Percentiles rank a stretch among this genome's conserved stretches.
Evolutionary conservation across 2,888 invertebrate genomes (phyloP).

Genomic region (Microctonus brassicae): DNA sequence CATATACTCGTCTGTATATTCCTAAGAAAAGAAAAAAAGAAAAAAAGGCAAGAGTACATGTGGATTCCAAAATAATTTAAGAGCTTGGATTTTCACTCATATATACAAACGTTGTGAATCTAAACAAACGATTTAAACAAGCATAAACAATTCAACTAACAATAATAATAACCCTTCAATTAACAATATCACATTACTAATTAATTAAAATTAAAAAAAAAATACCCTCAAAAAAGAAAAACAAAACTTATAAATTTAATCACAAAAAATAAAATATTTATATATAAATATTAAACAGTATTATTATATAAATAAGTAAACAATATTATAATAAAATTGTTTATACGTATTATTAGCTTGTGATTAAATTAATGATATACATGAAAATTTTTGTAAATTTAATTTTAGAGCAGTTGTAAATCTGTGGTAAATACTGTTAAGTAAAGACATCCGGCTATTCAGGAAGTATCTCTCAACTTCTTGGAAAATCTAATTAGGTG

Average conservation of each 20-base stretch:
- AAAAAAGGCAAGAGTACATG: neutral
- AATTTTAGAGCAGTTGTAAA: conserved; percentile 6
- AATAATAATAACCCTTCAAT: too few species aligned
- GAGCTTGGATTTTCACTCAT: conserved; percentile 28
- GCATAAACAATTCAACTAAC: conserved; percentile 19
- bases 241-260: too few species aligned
- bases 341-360: neutral
- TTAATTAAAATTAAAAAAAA: too few species aligned
- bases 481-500: conserved; percentile 53
- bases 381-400: neutral
- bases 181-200: too few species aligned
- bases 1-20: too few species aligned
- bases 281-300: too few species aligned
- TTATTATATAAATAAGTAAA: too few species aligned
- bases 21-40: too few species aligned
- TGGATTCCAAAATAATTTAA: neutral
- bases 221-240: too few species aligned
- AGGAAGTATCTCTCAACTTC: conserved; percentile 39
- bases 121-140: conserved; percentile 50
- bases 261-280: too few species aligned
- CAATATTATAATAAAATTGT: too few species aligned
- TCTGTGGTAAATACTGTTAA: conserved; percentile 2
- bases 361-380: conserved; percentile 2
- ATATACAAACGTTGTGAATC: conserved; percentile 46
- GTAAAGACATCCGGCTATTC: conserved; percentile 38